Conservation (phyloP, 2,113 vertebrate species). For the Oreotragus oreotragus region DNA sequence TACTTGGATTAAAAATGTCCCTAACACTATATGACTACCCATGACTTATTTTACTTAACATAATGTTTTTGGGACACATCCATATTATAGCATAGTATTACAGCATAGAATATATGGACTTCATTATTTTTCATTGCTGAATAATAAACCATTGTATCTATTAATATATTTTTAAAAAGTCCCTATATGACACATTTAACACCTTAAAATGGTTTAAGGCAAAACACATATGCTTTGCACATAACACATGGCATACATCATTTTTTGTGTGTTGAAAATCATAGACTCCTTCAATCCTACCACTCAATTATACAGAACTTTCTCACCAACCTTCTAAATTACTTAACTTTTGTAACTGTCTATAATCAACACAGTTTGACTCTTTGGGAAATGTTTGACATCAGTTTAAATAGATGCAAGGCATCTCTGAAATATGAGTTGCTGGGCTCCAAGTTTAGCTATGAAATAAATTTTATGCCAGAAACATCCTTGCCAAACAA, state of each 20-base stretch:
- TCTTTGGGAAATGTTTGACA: constrained; percentile 15
- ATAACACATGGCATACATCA: not conserved
- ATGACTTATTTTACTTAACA: not conserved
- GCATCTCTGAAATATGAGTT: not conserved
- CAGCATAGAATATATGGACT: not conserved
- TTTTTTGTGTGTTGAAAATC: not conserved
- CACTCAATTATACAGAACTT: constrained; percentile 17
- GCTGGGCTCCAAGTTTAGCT: not conserved
- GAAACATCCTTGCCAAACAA: not conserved
- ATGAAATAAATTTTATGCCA: not conserved
- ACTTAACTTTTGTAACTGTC: not conserved
- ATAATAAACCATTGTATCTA: not conserved
- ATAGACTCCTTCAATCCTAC: not conserved
- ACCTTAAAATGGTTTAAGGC: not conserved
- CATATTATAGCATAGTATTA: not conserved
- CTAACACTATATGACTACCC: not conserved
- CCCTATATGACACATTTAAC: not conserved
- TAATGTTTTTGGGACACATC: not conserved
- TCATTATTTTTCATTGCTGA: not conserved
- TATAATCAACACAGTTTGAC: not conserved
- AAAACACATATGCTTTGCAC: not conserved
- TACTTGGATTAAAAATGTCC: not conserved
- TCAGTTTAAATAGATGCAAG: not conserved
- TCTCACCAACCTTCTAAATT: not conserved
- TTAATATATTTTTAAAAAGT: not conserved